Evolutionary conservation across 1,140 invertebrate species (phyloP).

Genomic region (Phenacoccus solenopsis): DNA sequence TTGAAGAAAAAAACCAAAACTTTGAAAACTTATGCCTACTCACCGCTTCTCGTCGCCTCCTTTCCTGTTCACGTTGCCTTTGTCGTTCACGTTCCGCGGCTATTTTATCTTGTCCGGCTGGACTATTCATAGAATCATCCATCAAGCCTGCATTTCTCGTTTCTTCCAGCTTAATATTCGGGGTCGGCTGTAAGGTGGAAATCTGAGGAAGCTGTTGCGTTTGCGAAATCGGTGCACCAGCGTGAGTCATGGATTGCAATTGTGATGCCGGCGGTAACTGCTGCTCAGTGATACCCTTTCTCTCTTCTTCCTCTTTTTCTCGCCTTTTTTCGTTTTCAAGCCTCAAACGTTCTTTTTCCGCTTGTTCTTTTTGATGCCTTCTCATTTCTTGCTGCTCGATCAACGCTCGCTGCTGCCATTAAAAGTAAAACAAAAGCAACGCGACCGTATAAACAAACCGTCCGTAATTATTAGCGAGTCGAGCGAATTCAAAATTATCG

Average conservation of each 20-base stretch:
- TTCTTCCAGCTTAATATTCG: constrained; percentile 40
- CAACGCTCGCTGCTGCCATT: constrained; percentile 58
- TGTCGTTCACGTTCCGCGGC: constrained; percentile 61
- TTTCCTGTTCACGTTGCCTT: constrained; percentile 70
- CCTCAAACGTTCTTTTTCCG: constrained; percentile 62
- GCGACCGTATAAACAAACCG: background rate
- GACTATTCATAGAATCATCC: constrained; percentile 31
- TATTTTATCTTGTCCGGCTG: constrained; percentile 50
- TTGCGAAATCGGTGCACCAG: constrained; percentile 46
- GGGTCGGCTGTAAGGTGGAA: constrained; percentile 23
- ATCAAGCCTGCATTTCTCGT: constrained; percentile 40
- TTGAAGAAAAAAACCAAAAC: background rate
- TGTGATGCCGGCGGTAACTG: constrained; percentile 40
- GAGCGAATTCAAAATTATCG: too few species aligned
- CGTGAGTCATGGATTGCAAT: constrained; percentile 36
- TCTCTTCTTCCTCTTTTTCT: constrained; percentile 67
- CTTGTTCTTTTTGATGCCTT: constrained; percentile 65
- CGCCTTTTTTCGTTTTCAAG: constrained; percentile 64
- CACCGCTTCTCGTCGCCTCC: constrained; percentile 80
- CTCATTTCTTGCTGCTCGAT: constrained; percentile 65
- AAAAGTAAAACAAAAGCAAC: constrained; percentile 25
- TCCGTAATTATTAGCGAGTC: background rate
- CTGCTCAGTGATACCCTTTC: constrained; percentile 42
- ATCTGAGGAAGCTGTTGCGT: background rate
- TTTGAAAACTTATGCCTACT: constrained; percentile 35